These are phyloP conservation scores for Callipepla californica DNA, from an alignment of 2,113 vertebrate species.

Conservation along the genomic window DNA sequence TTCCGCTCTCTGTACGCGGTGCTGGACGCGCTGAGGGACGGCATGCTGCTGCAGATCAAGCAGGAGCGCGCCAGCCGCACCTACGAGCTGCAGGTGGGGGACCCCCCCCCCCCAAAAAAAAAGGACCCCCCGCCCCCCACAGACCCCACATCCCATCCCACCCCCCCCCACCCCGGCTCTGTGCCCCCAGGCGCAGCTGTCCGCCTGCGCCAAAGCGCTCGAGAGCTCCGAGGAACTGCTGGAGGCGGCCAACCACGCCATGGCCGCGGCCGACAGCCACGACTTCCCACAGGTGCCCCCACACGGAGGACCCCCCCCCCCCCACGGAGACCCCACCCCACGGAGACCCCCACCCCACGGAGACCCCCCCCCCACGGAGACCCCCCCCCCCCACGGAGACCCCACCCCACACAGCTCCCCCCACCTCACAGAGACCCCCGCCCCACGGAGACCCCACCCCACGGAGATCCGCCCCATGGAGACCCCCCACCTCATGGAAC, in stretches of 20 bases:
- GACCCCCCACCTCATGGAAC: no score
- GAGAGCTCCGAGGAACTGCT: slow-evolving; percentile 96
- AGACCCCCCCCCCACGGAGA: no score
- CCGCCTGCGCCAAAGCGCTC: slow-evolving; percentile 90
- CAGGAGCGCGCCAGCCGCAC: slow-evolving; percentile 91
- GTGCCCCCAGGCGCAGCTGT: slow-evolving; percentile 86
- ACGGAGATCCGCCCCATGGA: no score
- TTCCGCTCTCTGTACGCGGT: slow-evolving; percentile 86
- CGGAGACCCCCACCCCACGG: no score
- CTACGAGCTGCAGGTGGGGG: slow-evolving; percentile 88
- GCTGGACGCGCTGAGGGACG: slow-evolving; percentile 92
- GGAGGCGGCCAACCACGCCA: slow-evolving; percentile 92
- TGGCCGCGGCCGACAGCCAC: slow-evolving; percentile 83
- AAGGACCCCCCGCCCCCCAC: no score
- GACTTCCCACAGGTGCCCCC: slow-evolving; percentile 86
- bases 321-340: no score
- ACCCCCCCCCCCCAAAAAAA: not conserved
- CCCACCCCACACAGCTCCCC: no score
- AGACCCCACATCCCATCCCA: not conserved
- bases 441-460: no score
- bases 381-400: no score
- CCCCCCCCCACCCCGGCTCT: not conserved
- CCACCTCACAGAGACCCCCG: no score
- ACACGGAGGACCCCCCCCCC: no score
- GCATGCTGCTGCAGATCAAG: slow-evolving; percentile 93